These are phyloP conservation scores for Alfaro cultratus DNA, from an alignment of 2,797 vertebrate species.

Conservation along the genomic window DNA sequence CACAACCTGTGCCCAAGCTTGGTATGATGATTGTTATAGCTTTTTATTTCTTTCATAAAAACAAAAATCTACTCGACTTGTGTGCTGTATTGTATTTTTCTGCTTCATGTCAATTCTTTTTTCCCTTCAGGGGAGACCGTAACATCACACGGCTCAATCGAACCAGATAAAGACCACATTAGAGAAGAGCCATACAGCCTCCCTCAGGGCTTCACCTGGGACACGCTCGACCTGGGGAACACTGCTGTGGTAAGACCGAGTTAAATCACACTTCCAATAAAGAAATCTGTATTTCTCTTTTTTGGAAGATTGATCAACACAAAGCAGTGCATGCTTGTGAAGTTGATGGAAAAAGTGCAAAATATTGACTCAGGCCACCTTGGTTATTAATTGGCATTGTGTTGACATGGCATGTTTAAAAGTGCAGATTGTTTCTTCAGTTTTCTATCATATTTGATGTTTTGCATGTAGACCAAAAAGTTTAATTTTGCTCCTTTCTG, in stretches of 20 bases:
- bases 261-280: background rate
- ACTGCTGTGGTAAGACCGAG: conserved; percentile 88
- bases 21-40: conserved; percentile 75
- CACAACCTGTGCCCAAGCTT: conserved; percentile 95
- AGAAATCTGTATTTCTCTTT: background rate
- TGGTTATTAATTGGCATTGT: background rate
- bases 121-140: conserved; percentile 90
- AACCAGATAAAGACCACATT: conserved; percentile 94
- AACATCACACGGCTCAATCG: conserved; percentile 93
- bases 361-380: background rate
- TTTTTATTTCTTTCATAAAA: background rate
- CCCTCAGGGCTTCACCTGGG: conserved; percentile 96
- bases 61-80: background rate
- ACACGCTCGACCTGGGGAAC: conserved; percentile 92
- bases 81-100: background rate
- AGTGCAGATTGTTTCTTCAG: background rate
- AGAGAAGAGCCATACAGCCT: conserved; percentile 96
- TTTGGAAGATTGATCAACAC: background rate
- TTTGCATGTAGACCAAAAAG: background rate
- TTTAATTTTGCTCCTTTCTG: background rate
- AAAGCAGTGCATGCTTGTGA: background rate
- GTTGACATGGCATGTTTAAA: background rate
- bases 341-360: background rate
- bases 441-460: background rate
- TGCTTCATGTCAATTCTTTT: conserved; percentile 5